phyloP scores from a whole-genome alignment of 2,888 invertebrate genomes.

The Cheilosia impressa region DNA sequence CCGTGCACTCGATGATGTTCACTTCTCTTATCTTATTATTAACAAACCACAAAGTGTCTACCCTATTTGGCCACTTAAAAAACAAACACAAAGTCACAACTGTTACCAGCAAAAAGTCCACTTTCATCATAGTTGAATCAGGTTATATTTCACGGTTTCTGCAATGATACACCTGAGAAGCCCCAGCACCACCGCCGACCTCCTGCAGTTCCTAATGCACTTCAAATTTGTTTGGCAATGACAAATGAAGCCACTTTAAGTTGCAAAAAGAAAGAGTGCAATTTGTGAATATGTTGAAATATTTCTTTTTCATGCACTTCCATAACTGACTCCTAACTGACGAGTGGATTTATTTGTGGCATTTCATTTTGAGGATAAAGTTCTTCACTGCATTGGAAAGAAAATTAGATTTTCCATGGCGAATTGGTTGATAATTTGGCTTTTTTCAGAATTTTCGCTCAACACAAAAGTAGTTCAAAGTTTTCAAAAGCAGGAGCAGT shows the following conservation, averaged over 20 bases:
- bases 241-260: constrained; percentile 53
- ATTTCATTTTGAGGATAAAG: constrained; percentile 30
- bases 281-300: constrained; percentile 38
- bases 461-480: neutral
- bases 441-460: neutral
- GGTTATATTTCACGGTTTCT: constrained; percentile 43
- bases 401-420: neutral
- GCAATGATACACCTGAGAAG: constrained; percentile 38
- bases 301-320: constrained; percentile 31
- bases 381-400: neutral
- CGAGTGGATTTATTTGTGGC: constrained; percentile 51
- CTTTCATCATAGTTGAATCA: constrained; percentile 25
- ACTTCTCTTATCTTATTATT: too few relatives aligned
- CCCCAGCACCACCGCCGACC: neutral
- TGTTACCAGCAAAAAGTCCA: neutral
- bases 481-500: neutral
- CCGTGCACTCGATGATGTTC: too few relatives aligned
- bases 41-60: too few relatives aligned
- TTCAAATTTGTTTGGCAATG: constrained; percentile 35
- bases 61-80: neutral
- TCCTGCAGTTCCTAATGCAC: constrained; percentile 17
- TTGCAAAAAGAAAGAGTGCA: constrained; percentile 25
- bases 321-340: constrained; percentile 9
- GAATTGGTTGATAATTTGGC: neutral
- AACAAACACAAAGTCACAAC: neutral